Evolutionary conservation across 2,113 vertebrate genomes (phyloP).

Genomic region (Hemibagrus wyckioides): DNA sequence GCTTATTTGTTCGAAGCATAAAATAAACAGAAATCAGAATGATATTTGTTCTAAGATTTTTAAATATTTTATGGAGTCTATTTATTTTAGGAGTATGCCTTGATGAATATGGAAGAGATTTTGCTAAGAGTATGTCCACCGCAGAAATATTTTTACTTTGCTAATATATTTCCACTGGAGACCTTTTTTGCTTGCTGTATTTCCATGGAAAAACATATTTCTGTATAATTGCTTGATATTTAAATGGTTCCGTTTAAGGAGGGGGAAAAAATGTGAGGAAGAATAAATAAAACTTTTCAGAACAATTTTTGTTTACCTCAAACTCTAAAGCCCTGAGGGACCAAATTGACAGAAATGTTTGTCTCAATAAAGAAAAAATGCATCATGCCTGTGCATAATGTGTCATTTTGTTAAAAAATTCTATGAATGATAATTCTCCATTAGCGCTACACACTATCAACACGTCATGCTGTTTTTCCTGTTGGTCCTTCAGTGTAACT

Average conservation of each 20-base stretch:
- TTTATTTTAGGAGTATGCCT: conserved; percentile 62
- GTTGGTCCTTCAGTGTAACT: conserved; percentile 2
- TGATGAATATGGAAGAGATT: conserved; percentile 59
- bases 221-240: conserved; percentile 47
- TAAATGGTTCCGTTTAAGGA: conserved; percentile 40
- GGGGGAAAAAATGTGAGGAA: conserved; percentile 38
- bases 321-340: conserved; percentile 68
- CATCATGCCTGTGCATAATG: conserved; percentile 43
- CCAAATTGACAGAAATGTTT: conserved; percentile 72
- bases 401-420: conserved; percentile 40
- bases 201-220: conserved; percentile 45
- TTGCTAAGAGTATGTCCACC: conserved; percentile 66
- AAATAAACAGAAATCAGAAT: conserved; percentile 48
- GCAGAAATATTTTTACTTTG: conserved; percentile 53
- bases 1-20: conserved; percentile 61
- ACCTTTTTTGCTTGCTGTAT: conserved; percentile 53
- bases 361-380: conserved; percentile 77
- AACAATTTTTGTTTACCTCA: conserved; percentile 64
- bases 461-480: not conserved
- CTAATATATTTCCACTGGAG: conserved; percentile 50
- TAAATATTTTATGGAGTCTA: conserved; percentile 66
- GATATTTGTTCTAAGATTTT: conserved; percentile 58
- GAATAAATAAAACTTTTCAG: conserved; percentile 54
- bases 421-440: not conserved
- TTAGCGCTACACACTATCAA: not conserved